phyloP scores from a whole-genome alignment of 2,888 invertebrate species.

The Drosophila suboccidentalis region DNA sequence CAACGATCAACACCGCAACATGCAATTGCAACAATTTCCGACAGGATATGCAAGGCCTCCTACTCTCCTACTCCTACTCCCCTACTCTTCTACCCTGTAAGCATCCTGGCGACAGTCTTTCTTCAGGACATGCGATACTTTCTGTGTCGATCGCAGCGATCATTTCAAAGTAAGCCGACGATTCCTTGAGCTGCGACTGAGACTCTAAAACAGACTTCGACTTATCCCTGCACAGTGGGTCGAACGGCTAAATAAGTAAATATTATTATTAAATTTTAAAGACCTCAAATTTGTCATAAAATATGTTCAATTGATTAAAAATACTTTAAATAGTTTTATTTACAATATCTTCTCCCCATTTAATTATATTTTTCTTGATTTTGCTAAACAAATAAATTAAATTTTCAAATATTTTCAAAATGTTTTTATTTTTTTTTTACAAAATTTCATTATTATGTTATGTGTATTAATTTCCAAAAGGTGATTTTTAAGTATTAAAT shows the following conservation, averaged over 20 bases:
- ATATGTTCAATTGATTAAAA: no score
- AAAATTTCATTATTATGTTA: no score
- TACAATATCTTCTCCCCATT: no score
- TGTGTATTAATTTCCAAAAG: no score
- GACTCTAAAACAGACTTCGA: not conserved
- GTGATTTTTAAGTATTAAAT: no score
- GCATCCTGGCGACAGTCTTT: conserved; percentile 56
- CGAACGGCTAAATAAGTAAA: not conserved
- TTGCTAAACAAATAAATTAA: no score
- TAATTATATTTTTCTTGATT: no score
- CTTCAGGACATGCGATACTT: conserved; percentile 68
- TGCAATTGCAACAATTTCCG: conserved; percentile 67
- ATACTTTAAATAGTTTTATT: no score
- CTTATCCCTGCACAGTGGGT: conserved; percentile 29
- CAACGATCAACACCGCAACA: conserved; percentile 56
- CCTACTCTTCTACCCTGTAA: conserved; percentile 10
- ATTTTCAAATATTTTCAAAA: no score
- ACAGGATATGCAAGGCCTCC: conserved; percentile 61
- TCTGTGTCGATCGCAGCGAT: conserved; percentile 42
- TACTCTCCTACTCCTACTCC: not conserved
- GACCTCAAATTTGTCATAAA: no score
- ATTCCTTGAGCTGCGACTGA: conserved; percentile 1
- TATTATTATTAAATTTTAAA: not conserved
- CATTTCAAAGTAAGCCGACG: conserved; percentile 66
- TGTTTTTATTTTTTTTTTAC: no score